Percentiles rank a stretch among this genome's conserved stretches.
Conservation (phyloP, 2,888 invertebrate genomes). For the Bembecia ichneumoniformis region DNA sequence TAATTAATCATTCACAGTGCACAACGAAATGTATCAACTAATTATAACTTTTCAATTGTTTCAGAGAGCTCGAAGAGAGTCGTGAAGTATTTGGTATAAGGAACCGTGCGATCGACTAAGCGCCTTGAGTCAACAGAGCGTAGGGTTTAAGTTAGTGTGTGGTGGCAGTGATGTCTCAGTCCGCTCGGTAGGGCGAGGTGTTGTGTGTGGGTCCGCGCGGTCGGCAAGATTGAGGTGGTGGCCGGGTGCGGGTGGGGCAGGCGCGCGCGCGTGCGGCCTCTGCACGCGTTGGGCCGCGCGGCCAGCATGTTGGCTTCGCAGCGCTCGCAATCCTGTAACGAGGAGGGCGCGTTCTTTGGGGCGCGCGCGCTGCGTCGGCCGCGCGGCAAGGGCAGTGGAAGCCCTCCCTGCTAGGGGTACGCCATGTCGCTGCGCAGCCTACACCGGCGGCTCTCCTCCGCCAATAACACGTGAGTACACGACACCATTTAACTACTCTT, state of each 20-base stretch:
- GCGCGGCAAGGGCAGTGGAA: slow-evolving; percentile 72
- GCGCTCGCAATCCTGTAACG: slow-evolving; percentile 70
- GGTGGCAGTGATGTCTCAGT: slow-evolving; percentile 1
- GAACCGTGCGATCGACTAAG: slow-evolving; percentile 49
- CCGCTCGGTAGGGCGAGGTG: slow-evolving; percentile 2
- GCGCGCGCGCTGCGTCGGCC: slow-evolving; percentile 71
- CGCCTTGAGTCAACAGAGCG: slow-evolving; percentile 43
- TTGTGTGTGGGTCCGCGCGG: slow-evolving; percentile 21
- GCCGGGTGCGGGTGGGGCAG: slow-evolving; percentile 66
- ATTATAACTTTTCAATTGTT: slow-evolving; percentile 48
- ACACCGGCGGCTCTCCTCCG: slow-evolving; percentile 75
- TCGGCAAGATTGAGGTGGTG: slow-evolving; percentile 68
- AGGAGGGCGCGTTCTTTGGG: slow-evolving; percentile 70
- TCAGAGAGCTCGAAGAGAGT: slow-evolving; percentile 45
- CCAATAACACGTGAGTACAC: slow-evolving; percentile 71
- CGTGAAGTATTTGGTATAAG: slow-evolving; percentile 22
- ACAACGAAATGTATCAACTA: slow-evolving; percentile 15
- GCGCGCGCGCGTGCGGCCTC: slow-evolving; percentile 69
- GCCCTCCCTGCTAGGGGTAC: slow-evolving; percentile 74
- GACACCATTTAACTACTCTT: background rate
- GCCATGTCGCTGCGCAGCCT: slow-evolving; percentile 78
- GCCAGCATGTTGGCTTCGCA: slow-evolving; percentile 68
- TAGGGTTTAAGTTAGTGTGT: background rate
- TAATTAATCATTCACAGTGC: background rate
- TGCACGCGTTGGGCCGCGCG: slow-evolving; percentile 62